phyloP scores from a whole-genome alignment of 2,113 vertebrate species.

The Alethe castanea region DNA sequence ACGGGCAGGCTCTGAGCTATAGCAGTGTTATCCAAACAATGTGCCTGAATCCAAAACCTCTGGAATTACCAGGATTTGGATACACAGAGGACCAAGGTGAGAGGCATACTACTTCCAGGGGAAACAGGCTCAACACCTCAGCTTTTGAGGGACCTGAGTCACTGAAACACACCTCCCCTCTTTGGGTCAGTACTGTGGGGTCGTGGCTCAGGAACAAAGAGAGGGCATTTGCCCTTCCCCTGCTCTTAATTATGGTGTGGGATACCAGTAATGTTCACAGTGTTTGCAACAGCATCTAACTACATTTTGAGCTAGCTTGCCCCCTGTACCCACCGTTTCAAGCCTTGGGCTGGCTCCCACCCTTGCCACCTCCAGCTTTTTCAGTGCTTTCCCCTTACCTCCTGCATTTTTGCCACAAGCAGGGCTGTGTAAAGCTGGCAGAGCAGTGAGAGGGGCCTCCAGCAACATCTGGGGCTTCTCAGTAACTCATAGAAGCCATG shows the following conservation, averaged over 20 bases:
- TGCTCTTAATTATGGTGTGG: background rate
- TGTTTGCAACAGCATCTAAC: background rate
- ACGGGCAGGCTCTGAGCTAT: background rate
- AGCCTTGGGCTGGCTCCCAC: background rate
- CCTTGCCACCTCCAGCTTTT: background rate
- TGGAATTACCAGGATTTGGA: background rate
- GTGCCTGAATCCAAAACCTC: background rate
- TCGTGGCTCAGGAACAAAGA: accelerated
- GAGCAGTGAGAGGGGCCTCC: background rate
- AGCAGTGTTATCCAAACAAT: background rate
- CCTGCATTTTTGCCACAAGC: background rate
- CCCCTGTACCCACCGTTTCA: accelerated
- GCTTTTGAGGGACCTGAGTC: background rate
- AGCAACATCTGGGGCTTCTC: background rate
- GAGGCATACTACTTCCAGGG: background rate
- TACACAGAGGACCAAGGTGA: background rate
- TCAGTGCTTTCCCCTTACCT: background rate
- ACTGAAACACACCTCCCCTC: accelerated
- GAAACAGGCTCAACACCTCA: background rate
- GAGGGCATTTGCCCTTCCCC: background rate
- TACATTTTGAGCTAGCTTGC: background rate
- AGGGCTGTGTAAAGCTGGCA: background rate
- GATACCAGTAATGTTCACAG: accelerated
- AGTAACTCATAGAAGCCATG: background rate
- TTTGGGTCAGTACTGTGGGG: background rate